phyloP scores from a whole-genome alignment of 1,140 invertebrate species.

The Eufriesea mexicana region DNA sequence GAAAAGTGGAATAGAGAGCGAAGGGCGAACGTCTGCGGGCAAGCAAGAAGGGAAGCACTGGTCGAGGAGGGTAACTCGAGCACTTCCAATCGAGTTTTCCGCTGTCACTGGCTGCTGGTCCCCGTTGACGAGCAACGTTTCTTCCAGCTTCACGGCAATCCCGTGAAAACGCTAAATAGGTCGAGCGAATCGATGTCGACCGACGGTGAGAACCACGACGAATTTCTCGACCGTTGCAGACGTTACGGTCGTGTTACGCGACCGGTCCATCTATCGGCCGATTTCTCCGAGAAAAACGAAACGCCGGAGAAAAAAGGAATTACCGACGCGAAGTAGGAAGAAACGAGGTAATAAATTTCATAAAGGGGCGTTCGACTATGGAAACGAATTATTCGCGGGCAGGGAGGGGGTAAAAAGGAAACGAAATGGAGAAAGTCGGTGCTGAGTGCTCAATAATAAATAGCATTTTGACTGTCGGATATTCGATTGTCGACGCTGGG shows the following conservation, averaged over 20 bases:
- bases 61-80: slow-evolving; percentile 28
- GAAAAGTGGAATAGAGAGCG: slow-evolving; percentile 34
- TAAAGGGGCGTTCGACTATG: background rate
- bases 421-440: background rate
- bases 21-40: slow-evolving; percentile 2
- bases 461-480: slow-evolving; percentile 65
- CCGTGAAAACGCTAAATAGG: slow-evolving; percentile 34
- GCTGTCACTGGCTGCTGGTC: slow-evolving; percentile 36
- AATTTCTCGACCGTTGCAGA: slow-evolving; percentile 6
- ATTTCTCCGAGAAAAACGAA: slow-evolving; percentile 6
- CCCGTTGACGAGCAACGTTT: slow-evolving; percentile 27
- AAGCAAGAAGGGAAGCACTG: slow-evolving; percentile 22
- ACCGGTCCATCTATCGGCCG: too few species aligned
- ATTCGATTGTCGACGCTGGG: slow-evolving; percentile 61
- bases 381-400: slow-evolving; percentile 22
- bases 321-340: background rate
- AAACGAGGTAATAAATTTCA: background rate
- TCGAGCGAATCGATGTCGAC: slow-evolving; percentile 24
- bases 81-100: slow-evolving; percentile 58
- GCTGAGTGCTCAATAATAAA: slow-evolving; percentile 61
- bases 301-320: background rate
- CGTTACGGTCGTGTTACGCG: too few species aligned
- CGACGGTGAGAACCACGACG: background rate
- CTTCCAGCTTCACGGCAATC: background rate
- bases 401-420: background rate